Evolutionary conservation across 1,140 invertebrate genomes (phyloP).

Genomic region (Alviniconcha marisindica): DNA sequence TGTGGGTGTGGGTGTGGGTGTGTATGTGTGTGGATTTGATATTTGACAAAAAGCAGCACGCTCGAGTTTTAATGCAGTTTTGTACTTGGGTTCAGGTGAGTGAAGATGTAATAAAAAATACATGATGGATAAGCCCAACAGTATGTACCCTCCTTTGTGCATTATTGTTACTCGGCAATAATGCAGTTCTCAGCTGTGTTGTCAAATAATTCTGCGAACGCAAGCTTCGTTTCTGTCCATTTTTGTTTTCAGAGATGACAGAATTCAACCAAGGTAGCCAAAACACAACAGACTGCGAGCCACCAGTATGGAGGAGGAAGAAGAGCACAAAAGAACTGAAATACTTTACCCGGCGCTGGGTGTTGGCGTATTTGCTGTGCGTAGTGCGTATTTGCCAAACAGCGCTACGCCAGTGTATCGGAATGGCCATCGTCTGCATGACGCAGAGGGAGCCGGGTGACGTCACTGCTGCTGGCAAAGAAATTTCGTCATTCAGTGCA

Average conservation of each 20-base stretch:
- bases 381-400: constrained; percentile 46
- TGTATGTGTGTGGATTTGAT: no score
- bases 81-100: no score
- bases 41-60: no score
- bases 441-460: neutral
- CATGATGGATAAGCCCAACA: no score
- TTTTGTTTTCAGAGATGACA: neutral
- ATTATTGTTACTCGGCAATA: neutral
- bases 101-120: no score
- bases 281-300: neutral
- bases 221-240: no score
- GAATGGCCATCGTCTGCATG: constrained; percentile 56
- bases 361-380: constrained; percentile 46
- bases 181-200: neutral
- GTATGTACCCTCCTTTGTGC: neutral
- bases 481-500: neutral
- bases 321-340: constrained; percentile 8
- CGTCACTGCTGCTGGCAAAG: neutral
- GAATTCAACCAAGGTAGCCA: neutral
- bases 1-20: no score
- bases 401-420: constrained; percentile 52
- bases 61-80: no score
- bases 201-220: neutral
- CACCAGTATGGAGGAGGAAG: neutral
- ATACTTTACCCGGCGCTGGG: constrained; percentile 50